Evolutionary conservation across 2,797 vertebrate species (phyloP).

Genomic region (Tympanoctomys barrerae): DNA sequence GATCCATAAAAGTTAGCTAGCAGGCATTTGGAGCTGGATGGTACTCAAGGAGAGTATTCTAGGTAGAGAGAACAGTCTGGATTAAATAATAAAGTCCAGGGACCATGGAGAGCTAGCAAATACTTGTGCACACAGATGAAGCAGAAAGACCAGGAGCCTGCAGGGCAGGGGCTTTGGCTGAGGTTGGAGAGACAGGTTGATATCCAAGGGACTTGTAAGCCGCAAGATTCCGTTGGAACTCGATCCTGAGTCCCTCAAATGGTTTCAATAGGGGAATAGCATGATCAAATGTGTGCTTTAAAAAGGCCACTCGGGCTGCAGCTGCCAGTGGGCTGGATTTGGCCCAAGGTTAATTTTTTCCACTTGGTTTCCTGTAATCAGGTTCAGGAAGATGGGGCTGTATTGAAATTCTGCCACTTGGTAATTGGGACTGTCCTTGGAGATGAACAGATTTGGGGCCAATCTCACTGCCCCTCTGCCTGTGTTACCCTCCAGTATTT

Average conservation of each 20-base stretch:
- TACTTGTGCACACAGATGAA: neutral
- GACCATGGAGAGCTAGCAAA: neutral
- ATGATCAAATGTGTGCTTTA: constrained; percentile 59
- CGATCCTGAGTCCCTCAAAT: constrained; percentile 67
- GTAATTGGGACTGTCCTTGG: constrained; percentile 55
- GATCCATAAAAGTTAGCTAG: neutral
- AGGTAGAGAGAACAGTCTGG: neutral
- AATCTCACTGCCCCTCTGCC: neutral
- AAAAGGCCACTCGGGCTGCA: constrained; percentile 75
- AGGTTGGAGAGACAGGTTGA: neutral
- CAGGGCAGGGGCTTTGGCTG: neutral
- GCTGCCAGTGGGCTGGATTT: constrained; percentile 73
- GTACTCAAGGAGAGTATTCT: neutral
- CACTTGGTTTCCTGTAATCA: constrained; percentile 80
- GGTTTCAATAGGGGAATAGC: constrained; percentile 34
- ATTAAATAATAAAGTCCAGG: constrained; percentile 9
- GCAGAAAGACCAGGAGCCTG: neutral
- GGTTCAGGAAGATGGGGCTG: constrained; percentile 68
- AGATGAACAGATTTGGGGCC: constrained; percentile 50
- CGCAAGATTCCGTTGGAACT: constrained; percentile 61
- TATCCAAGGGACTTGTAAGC: constrained; percentile 2
- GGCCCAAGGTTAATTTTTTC: constrained; percentile 80
- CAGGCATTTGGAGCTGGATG: neutral
- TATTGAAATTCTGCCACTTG: constrained; percentile 71
- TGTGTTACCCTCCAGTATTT: neutral